These are phyloP conservation scores for Rhagophthalmus giganteus DNA, from an alignment of 2,888 invertebrate genomes.

Conservation along the genomic window DNA sequence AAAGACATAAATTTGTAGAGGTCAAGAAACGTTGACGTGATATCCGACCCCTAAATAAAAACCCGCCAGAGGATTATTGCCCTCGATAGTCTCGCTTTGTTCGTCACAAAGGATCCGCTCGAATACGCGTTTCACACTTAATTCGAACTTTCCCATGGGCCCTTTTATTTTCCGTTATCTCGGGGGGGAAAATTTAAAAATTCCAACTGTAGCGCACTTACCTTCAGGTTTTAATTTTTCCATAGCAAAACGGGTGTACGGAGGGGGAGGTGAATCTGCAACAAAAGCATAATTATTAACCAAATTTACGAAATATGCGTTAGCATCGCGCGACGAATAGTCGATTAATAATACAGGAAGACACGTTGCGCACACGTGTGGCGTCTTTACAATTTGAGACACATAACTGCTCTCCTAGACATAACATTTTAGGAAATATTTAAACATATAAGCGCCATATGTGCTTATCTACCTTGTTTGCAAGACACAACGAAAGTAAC, in stretches of 20 bases:
- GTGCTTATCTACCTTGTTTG: constrained; percentile 7
- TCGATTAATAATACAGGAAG: not conserved
- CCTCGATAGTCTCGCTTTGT: no score
- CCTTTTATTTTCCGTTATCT: no score
- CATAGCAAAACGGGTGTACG: constrained; percentile 76
- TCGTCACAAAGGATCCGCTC: no score
- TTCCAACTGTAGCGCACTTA: no score
- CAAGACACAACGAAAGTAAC: not conserved
- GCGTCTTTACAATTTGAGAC: constrained; percentile 17
- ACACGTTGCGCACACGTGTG: constrained; percentile 20
- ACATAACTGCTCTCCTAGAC: constrained; percentile 13
- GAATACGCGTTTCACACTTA: no score
- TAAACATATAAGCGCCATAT: constrained; percentile 19
- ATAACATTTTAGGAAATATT: constrained; percentile 25
- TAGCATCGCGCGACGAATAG: not conserved
- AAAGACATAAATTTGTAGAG: no score
- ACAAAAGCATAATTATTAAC: constrained; percentile 1
- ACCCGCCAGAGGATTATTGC: no score
- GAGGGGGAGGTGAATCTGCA: constrained; percentile 82
- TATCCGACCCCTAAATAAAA: no score
- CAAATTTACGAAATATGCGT: not conserved
- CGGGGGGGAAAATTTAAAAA: no score
- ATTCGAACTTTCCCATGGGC: no score
- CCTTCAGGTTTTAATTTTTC: constrained; percentile 77
- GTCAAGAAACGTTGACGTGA: no score